Base-by-base conservation (phyloP, 2,888 invertebrate genomes). In the Brachycybe producta region DNA sequence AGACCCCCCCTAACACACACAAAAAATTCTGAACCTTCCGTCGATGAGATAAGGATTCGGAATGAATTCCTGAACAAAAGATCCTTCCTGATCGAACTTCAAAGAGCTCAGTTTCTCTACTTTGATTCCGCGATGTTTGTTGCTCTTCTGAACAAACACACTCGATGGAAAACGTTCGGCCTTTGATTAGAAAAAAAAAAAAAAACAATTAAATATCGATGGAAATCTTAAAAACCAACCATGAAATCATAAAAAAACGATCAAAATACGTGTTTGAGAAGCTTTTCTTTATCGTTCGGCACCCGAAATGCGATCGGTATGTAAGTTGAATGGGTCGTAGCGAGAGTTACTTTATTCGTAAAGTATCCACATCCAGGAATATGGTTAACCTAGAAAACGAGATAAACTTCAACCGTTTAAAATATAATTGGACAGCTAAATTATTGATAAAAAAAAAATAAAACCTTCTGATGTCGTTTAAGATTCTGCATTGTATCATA, bases 321-420 rank as follows among this genome's bases (percentile, higher is more conserved):
- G 60, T 82, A 84, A 52, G 77, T 74, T 17, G 84, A 72, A n/a
- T 75, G 67, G 0, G 84, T 78, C 3, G 82, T 85, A 0, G 90
- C 88, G 46, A 97, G 72, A 62, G 83, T 82, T 4, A 83, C 86
- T 73, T 97, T 97, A 62, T 86, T 90, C 0, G 92, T 91, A 45
- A 95, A 79, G 63, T 76, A 90, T 0, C 94, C 94, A 38, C 84
- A 85, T 0, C 94, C 95, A 0, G 95, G 95, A 60, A 91, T 83
- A 64, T 95, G 92, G 64, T 97, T 97, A 0, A 95, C 80, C 70
- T 71, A n/a, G 57, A 3, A 62, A 56, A 43, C 52, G 52, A 39
- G 51, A 51, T 45, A 47, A 40, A 49, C 15, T 34, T 11, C 17
- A 2, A 15, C 49, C 11, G n/a, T 21, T 38, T 17, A 23, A 50